Base-by-base conservation (phyloP, 2,888 invertebrate genomes). In the Apotomis betuletana region DNA sequence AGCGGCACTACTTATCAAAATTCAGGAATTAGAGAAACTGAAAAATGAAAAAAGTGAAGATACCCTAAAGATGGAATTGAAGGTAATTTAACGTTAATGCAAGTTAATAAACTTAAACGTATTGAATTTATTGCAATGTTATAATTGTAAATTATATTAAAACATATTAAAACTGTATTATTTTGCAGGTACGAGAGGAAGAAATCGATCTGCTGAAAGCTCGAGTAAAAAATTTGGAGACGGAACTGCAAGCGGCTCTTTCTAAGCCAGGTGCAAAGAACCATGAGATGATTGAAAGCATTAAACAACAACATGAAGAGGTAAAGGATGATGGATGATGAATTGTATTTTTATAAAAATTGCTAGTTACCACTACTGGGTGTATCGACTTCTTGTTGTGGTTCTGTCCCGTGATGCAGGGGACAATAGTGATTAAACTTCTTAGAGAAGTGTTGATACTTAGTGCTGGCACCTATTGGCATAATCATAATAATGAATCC, bases 121-220 rank as follows among this genome's bases (percentile, higher is more conserved):
- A 27, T 27, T 27, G 27, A 27, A 27, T 27, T 27, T 27, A 27
- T 27, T 27, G 27, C 2, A 27, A 27, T 27, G 27, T 2, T 2
- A 27, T 27, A 27, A 27, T 44, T 8, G 8, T 44, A 44, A 6
- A 0, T 6, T 5, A 3, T 44, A 8, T 44, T 0, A 49, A 9
- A 49, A 10, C 3, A 9, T 49, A 12, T 9, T 49, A 8, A 46
- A 46, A 41, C 4, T 36, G 9, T 10, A 12, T 38, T 58, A 52
- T 51, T 51, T 36, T 49, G 46, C 67, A 94, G 94, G 87, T 90
- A n/a, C 89, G 93, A 41, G 93, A 90, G 77, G 93, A 94, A 81
- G 94, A 94, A 80, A 89, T 94, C 41, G 94, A 94, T 69, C 86
- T 94, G 1, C 83, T 94, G 3, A 94, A 90, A 85, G 94, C 92